Percentiles rank a stretch among this genome's conserved stretches.
Evolutionary conservation across 2,888 invertebrate species (phyloP).

Genomic region (Bimastos eiseni): DNA sequence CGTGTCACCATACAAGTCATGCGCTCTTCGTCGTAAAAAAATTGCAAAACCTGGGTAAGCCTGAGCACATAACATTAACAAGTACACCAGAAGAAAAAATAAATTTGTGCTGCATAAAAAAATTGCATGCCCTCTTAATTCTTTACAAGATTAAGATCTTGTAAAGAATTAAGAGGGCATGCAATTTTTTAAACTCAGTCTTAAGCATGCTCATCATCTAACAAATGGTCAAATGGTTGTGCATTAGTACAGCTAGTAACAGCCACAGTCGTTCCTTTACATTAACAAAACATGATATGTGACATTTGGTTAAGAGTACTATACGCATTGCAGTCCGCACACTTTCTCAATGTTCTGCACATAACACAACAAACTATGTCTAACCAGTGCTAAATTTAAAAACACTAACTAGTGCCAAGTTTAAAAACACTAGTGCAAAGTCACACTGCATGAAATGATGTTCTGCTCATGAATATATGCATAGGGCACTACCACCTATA

Average conservation of each 20-base stretch:
- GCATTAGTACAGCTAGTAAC: neutral
- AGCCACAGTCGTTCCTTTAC: neutral
- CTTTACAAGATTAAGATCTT: too few relatives aligned
- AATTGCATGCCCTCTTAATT: neutral
- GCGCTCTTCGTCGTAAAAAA: neutral
- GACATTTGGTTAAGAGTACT: constrained; percentile 4
- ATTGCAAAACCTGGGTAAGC: neutral
- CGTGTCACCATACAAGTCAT: neutral
- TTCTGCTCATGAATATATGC: neutral
- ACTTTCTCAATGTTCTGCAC: neutral
- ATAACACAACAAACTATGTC: neutral
- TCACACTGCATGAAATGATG: constrained; percentile 13
- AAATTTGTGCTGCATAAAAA: neutral
- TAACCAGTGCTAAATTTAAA: neutral
- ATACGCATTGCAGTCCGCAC: neutral
- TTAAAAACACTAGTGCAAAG: neutral
- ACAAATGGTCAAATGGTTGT: neutral
- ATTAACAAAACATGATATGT: constrained; percentile 3
- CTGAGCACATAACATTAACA: neutral
- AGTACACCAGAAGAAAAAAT: neutral
- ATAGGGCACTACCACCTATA: neutral
- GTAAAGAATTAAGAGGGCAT: too few relatives aligned
- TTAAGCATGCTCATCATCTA: neutral
- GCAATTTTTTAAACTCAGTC: neutral
- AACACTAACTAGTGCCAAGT: too few relatives aligned